Conservation (phyloP, 2,797 vertebrate species). For the Choloepus didactylus region DNA sequence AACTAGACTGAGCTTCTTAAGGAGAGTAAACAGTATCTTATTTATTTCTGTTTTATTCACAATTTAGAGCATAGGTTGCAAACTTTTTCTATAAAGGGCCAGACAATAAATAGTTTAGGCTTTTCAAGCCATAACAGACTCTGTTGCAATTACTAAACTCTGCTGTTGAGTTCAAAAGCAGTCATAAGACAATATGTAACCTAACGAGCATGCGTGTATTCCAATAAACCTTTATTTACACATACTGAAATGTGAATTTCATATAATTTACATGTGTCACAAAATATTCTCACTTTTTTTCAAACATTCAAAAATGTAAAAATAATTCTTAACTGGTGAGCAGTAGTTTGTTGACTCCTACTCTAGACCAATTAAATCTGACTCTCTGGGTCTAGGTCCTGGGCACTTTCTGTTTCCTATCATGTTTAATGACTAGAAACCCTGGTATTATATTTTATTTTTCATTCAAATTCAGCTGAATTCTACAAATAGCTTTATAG, state of each 20-base stretch:
- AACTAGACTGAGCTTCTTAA: not conserved
- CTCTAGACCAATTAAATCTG: not conserved
- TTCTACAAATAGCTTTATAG: constrained; percentile 7
- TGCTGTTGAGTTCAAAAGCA: constrained; percentile 6
- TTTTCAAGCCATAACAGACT: not conserved
- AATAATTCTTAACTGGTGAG: not conserved
- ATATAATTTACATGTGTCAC: not conserved
- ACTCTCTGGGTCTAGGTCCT: not conserved
- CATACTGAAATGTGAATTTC: constrained; percentile 12
- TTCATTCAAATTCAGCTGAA: not conserved
- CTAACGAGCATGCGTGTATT: not conserved
- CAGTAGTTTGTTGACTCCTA: not conserved
- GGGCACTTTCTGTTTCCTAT: not conserved
- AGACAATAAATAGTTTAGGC: not conserved
- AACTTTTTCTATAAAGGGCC: not conserved
- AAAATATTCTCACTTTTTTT: not conserved
- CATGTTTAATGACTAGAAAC: constrained; percentile 34
- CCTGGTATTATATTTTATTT: not conserved
- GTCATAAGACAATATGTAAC: not conserved
- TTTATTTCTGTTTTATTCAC: constrained; percentile 32
- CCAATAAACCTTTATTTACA: not conserved
- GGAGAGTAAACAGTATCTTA: not conserved
- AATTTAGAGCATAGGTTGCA: not conserved
- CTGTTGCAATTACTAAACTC: not conserved
- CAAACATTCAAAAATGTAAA: constrained; percentile 9